Conservation (phyloP, 1,140 invertebrate genomes). For the Carposina sasakii region DNA sequence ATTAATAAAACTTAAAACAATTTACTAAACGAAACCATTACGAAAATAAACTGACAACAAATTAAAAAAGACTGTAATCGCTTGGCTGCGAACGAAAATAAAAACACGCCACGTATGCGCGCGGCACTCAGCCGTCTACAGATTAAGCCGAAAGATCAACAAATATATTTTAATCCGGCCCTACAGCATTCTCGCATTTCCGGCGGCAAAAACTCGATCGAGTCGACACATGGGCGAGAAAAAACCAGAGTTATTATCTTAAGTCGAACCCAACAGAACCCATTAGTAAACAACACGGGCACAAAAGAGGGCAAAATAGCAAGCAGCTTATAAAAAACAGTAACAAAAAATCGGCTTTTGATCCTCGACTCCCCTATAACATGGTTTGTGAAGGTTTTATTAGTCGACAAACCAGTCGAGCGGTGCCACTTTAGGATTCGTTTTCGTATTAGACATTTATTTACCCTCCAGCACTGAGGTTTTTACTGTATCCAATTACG, state of each 20-base stretch:
- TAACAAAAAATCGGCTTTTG: slow-evolving; percentile 69
- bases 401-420: slow-evolving; percentile 54
- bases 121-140: slow-evolving; percentile 36
- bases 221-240: slow-evolving; percentile 63
- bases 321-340: slow-evolving; percentile 62
- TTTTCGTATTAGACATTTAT: too few relatives aligned
- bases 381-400: slow-evolving; percentile 65
- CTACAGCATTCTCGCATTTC: slow-evolving; percentile 63
- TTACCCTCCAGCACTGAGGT: too few relatives aligned
- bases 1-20: slow-evolving; percentile 34
- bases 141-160: slow-evolving; percentile 63
- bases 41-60: slow-evolving; percentile 27
- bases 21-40: slow-evolving; percentile 35
- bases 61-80: slow-evolving; percentile 35
- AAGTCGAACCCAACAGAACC: slow-evolving; percentile 71
- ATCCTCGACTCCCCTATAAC: slow-evolving; percentile 60
- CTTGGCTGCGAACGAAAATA: slow-evolving; percentile 27
- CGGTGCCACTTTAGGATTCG: too few relatives aligned
- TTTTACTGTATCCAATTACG: too few relatives aligned
- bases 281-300: slow-evolving; percentile 71
- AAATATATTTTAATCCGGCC: slow-evolving; percentile 65
- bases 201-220: slow-evolving; percentile 54
- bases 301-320: slow-evolving; percentile 71
- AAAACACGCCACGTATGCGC: slow-evolving; percentile 29
- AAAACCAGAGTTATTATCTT: slow-evolving; percentile 70